Evolutionary conservation across 2,113 vertebrate genomes (phyloP).

Genomic region (Oplegnathus fasciatus): DNA sequence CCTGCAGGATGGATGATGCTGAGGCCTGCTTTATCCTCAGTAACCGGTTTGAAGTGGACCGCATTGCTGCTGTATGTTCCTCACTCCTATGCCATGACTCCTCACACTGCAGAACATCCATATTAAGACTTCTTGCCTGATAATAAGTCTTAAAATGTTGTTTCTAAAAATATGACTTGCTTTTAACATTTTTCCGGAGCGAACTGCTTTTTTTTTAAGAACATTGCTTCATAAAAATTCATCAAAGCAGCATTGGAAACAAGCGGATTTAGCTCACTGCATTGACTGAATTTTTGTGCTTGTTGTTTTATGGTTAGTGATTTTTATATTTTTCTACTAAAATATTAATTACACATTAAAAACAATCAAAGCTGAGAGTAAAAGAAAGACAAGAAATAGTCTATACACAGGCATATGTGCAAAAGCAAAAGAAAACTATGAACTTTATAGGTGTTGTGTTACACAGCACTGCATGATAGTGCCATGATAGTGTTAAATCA

Average conservation of each 20-base stretch:
- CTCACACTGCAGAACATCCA: slow-evolving; percentile 19
- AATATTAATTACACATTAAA: neutral
- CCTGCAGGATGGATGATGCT: slow-evolving; percentile 88
- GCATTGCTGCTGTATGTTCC: slow-evolving; percentile 88
- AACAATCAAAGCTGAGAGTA: neutral
- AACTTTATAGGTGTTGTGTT: neutral
- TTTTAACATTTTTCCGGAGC: neutral
- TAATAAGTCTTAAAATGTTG: neutral
- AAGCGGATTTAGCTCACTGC: neutral
- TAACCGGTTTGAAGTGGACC: slow-evolving; percentile 90
- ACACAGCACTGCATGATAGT: neutral
- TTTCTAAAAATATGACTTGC: neutral
- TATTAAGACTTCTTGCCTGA: neutral
- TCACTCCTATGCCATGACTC: slow-evolving; percentile 30
- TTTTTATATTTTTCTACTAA: slow-evolving; percentile 1
- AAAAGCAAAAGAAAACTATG: neutral
- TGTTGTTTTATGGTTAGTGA: neutral
- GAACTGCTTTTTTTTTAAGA: neutral
- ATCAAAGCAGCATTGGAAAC: slow-evolving; percentile 6
- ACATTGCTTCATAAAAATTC: neutral
- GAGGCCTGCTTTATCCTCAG: slow-evolving; percentile 91
- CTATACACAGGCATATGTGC: neutral
- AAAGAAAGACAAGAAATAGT: neutral
- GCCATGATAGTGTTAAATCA: neutral
- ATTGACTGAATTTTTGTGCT: slow-evolving; percentile 1